Evolutionary conservation across 2,113 vertebrate genomes (phyloP), one percentile per base, ranked within the genome.

Genomic region (Phalacrocorax pelagicus): DNA sequence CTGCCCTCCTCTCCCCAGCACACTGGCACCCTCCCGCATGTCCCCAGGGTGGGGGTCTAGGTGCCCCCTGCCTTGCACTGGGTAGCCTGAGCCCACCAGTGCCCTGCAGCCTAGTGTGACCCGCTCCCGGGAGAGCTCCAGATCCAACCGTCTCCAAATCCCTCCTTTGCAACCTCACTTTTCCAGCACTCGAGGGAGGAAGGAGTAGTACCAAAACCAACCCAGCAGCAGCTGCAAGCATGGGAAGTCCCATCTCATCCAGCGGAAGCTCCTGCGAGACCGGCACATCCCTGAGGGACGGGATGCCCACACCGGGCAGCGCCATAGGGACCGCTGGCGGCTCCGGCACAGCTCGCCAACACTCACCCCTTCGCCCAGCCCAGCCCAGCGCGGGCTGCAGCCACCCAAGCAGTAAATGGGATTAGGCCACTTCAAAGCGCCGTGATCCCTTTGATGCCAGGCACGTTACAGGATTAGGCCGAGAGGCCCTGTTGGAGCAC

Each of bases 381-480:
- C 70, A 34, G 81, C 36, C 7, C 92, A 70, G 71, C 5, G 0
- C 18, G 2, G 1, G 49, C 36, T 11, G 6, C 69, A 24, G 47
- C 62, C 88, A 86, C 74, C 84, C 90, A 58, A 71, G 90, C 94
- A 96, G n/a, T 3, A 93, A 96, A 94, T 29, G 89, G 86, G 95
- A 95, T 96, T 72, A 86, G 63, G 75, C 75, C 58, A 59, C 71
- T 88, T 92, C 95, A 86, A 96, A 92, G 88, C 23, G 0, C 79
- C 81, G 70, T 27, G n/a, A 70, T 85, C 46, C 57, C 88, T 93
- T 90, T 93, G 94, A 94, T 90, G 91, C 94, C 1, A 0, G 79
- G 82, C 80, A 96, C 2, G 5, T 88, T 82, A 88, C 0, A 0
- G 89, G 80, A 96, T 96, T 94, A 83, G 62, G 49, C 62, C 42